Evolutionary conservation across 2,888 invertebrate species (phyloP).

Genomic region (Yponomeuta malinellus): DNA sequence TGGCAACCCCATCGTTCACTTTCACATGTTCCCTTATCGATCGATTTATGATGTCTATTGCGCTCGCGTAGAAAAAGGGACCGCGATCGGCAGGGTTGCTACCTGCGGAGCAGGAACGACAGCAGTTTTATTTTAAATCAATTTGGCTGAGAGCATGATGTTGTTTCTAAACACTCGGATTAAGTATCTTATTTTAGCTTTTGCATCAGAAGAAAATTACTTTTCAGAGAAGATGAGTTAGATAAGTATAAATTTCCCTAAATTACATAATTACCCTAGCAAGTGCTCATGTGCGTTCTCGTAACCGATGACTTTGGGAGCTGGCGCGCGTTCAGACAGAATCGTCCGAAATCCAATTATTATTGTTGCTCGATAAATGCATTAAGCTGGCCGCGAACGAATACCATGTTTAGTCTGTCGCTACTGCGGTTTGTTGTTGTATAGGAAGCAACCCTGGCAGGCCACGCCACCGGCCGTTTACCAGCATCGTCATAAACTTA

Average conservation of each 20-base stretch:
- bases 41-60: conserved; percentile 5
- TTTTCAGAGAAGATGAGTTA: no score
- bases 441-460: conserved; percentile 16
- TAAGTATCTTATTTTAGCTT: background rate
- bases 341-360: conserved; percentile 5
- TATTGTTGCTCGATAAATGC: conserved; percentile 32
- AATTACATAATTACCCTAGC: background rate
- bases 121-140: background rate
- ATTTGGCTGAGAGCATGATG: background rate
- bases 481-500: conserved; percentile 40
- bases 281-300: background rate
- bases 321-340: conserved; percentile 4
- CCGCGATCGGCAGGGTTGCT: background rate
- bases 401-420: conserved; percentile 56
- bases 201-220: background rate
- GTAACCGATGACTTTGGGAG: background rate
- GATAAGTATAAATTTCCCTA: background rate
- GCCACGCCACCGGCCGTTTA: conserved; percentile 41
- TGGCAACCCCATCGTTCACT: conserved; percentile 9
- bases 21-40: conserved; percentile 6
- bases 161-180: background rate
- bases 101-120: background rate
- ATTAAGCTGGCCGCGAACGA: conserved; percentile 39
- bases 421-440: background rate
- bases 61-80: background rate